A percentile compares a stretch with the other conserved stretches of the same genome.
phyloP scores from a whole-genome alignment of 2,888 invertebrate genomes.

The Cephus sareptanus region DNA sequence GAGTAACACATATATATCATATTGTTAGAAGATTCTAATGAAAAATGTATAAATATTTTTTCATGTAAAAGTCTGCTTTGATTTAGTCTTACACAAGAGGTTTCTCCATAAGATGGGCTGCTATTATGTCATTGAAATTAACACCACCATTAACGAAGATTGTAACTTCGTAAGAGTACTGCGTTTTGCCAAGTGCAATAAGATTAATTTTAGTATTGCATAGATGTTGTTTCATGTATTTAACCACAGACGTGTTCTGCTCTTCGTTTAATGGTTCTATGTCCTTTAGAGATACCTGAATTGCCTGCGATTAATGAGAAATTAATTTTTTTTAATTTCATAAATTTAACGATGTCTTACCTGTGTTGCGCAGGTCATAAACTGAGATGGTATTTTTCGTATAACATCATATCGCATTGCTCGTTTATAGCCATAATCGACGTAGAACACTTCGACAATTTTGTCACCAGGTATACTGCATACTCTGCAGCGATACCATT shows the following conservation, averaged over 20 bases:
- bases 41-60: not conserved
- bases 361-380: slow-evolving; percentile 68
- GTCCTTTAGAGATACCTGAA: slow-evolving; percentile 47
- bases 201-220: slow-evolving; percentile 60
- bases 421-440: slow-evolving; percentile 73
- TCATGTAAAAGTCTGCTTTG: not conserved
- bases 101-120: not conserved
- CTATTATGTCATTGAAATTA: slow-evolving; percentile 67
- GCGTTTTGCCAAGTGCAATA: slow-evolving; percentile 52
- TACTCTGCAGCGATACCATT: slow-evolving; percentile 73
- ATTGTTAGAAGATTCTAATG: not conserved
- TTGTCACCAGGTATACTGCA: slow-evolving; percentile 67
- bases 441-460: slow-evolving; percentile 70
- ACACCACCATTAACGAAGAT: slow-evolving; percentile 52
- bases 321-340: slow-evolving; percentile 54
- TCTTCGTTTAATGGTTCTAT: slow-evolving; percentile 30
- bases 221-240: slow-evolving; percentile 60
- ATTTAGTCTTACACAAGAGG: not conserved
- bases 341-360: slow-evolving; percentile 51
- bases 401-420: slow-evolving; percentile 68
- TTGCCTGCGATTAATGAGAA: slow-evolving; percentile 59
- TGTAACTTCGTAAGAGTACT: slow-evolving; percentile 39
- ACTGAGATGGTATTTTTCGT: slow-evolving; percentile 67
- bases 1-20: not conserved
- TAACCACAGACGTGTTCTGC: slow-evolving; percentile 61